phyloP scores from a whole-genome alignment of 2,888 invertebrate species.

The Esperia sulphurella region DNA sequence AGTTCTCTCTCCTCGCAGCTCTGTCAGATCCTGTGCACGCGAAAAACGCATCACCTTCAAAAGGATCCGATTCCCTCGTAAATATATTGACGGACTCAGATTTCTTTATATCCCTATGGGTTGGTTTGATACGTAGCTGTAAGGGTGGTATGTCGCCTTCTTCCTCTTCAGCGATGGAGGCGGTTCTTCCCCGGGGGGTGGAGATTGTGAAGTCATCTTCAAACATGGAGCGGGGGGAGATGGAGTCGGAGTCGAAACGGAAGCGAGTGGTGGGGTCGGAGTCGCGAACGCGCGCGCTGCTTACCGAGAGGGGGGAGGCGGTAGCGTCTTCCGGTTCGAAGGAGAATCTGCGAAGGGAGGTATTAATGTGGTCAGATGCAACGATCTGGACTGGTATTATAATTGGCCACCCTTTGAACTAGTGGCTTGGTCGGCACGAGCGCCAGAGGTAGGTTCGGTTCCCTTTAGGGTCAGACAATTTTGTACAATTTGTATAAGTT shows the following conservation, averaged over 20 bases:
- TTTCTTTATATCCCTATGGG: constrained; percentile 86
- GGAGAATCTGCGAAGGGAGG: constrained; percentile 46
- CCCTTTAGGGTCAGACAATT: too few relatives aligned
- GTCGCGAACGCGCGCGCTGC: constrained; percentile 36
- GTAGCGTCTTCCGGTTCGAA: constrained; percentile 61
- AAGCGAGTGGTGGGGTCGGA: constrained; percentile 29
- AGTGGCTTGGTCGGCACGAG: too few relatives aligned
- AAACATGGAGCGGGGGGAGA: constrained; percentile 75
- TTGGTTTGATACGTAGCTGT: constrained; percentile 44
- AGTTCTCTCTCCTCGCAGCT: constrained; percentile 66
- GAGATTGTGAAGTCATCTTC: constrained; percentile 84
- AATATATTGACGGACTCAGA: constrained; percentile 95
- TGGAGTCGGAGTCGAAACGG: constrained; percentile 65
- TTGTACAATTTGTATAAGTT: too few relatives aligned
- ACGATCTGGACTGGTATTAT: too few relatives aligned
- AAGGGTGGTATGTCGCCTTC: constrained; percentile 62
- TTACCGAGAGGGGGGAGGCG: constrained; percentile 54
- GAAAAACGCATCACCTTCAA: constrained; percentile 94
- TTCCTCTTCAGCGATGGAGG: constrained; percentile 71
- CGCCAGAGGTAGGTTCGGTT: too few relatives aligned
- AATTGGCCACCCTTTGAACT: too few relatives aligned
- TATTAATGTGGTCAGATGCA: too few relatives aligned
- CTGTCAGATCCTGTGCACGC: constrained; percentile 75
- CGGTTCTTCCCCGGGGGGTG: constrained; percentile 58
- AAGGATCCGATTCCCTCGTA: constrained; percentile 91